These are phyloP conservation scores for Cyrtorhinus lividipennis DNA, from an alignment of 1,140 invertebrate genomes.

Conservation along the genomic window DNA sequence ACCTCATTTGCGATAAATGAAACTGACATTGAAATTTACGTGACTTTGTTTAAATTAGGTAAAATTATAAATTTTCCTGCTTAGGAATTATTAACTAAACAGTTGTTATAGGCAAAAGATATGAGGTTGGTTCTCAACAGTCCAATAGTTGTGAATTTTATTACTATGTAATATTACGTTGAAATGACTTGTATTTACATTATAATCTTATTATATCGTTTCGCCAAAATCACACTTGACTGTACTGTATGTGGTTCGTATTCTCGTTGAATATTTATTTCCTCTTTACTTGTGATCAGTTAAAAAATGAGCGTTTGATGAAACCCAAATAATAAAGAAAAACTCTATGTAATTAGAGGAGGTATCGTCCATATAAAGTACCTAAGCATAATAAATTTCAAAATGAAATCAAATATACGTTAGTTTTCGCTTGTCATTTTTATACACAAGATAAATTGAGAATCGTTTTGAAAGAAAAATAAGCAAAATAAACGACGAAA, in stretches of 20 bases:
- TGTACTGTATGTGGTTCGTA: background rate
- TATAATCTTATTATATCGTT: background rate
- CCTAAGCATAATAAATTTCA: constrained; percentile 2
- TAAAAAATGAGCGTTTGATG: background rate
- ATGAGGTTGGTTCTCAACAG: background rate
- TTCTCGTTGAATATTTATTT: background rate
- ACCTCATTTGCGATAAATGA: too few species aligned
- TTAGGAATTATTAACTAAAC: background rate
- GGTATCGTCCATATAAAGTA: constrained; percentile 7
- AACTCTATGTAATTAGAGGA: constrained; percentile 3
- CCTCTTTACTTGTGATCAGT: background rate
- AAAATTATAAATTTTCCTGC: background rate
- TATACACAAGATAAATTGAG: background rate
- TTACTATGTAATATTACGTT: too few species aligned
- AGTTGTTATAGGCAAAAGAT: background rate
- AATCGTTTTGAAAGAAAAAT: background rate
- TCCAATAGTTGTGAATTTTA: constrained; percentile 5
- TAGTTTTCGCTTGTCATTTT: constrained; percentile 8
- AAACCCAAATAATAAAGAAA: constrained; percentile 1
- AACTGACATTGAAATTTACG: too few species aligned
- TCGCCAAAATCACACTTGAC: background rate
- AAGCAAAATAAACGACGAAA: background rate
- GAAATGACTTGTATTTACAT: background rate
- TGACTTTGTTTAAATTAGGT: background rate
- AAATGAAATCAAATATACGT: background rate